Conservation (phyloP, 2,797 vertebrate species). For the Enteromius fasciolatus region DNA sequence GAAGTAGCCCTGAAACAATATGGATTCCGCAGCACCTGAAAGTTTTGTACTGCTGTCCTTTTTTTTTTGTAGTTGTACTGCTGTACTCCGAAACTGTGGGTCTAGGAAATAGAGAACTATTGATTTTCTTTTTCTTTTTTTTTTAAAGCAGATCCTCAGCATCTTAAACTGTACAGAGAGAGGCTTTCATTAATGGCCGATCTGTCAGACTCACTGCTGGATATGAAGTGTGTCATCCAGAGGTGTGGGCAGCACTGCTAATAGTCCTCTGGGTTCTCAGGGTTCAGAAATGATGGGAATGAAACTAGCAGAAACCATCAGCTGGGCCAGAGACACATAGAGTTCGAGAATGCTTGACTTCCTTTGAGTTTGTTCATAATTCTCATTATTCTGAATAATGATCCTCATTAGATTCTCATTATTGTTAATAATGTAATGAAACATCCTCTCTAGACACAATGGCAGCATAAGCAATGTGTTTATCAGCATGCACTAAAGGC, state of each 20-base stretch:
- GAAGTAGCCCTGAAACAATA: background rate
- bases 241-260: slow-evolving; percentile 25
- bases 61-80: background rate
- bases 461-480: background rate
- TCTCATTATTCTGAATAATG: slow-evolving; percentile 20
- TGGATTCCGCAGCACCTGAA: background rate
- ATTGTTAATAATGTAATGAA: slow-evolving; percentile 14
- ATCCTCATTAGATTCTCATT: slow-evolving; percentile 11
- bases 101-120: slow-evolving; percentile 40
- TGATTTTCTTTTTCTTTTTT: slow-evolving; percentile 41
- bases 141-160: slow-evolving; percentile 39
- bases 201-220: slow-evolving; percentile 33
- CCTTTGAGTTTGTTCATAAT: slow-evolving; percentile 1
- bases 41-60: slow-evolving; percentile 32
- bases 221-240: slow-evolving; percentile 40
- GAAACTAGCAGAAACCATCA: slow-evolving; percentile 56
- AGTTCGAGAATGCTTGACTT: background rate
- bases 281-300: slow-evolving; percentile 22
- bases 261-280: slow-evolving; percentile 8
- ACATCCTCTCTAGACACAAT: background rate
- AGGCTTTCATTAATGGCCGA: slow-evolving; percentile 40
- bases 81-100: background rate
- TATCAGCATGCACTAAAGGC: background rate
- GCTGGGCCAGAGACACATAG: background rate
- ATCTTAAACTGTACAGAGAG: slow-evolving; percentile 39